Percentiles rank a stretch among this genome's conserved stretches.
Conservation (phyloP, 1,140 invertebrate species). For the Eufriesea mexicana region DNA sequence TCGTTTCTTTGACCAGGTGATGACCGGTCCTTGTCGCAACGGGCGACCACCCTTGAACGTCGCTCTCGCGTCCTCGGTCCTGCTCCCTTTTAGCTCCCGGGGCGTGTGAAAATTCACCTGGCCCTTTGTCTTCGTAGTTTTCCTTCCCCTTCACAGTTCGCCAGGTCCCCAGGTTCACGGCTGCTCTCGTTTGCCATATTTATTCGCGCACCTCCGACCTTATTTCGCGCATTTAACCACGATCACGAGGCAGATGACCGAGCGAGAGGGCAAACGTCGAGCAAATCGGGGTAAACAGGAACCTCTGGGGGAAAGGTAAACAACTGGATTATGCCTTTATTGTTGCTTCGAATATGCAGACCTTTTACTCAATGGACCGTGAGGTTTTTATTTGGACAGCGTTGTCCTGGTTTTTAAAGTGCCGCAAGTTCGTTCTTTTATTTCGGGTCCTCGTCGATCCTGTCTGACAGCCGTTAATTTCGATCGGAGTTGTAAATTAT, state of each 20-base stretch:
- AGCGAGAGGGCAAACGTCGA: neutral
- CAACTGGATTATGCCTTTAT: neutral
- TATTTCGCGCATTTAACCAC: neutral
- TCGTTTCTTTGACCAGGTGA: slow-evolving; percentile 75
- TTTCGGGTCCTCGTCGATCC: too few relatives aligned
- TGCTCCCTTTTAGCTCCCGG: slow-evolving; percentile 39
- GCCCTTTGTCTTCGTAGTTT: slow-evolving; percentile 71
- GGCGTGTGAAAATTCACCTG: slow-evolving; percentile 75
- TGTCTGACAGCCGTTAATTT: too few relatives aligned
- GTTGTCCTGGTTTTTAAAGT: too few relatives aligned
- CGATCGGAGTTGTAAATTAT: too few relatives aligned
- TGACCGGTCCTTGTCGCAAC: slow-evolving; percentile 71
- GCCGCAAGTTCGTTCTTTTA: too few relatives aligned
- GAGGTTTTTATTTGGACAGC: neutral
- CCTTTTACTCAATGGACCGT: neutral
- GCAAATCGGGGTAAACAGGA: slow-evolving; percentile 1
- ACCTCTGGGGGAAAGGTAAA: neutral
- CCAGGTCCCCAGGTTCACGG: slow-evolving; percentile 11
- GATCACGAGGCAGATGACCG: neutral
- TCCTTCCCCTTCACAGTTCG: slow-evolving; percentile 49
- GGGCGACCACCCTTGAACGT: slow-evolving; percentile 67
- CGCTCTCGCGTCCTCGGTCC: neutral
- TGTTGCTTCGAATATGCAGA: neutral
- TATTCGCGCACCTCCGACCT: slow-evolving; percentile 50
- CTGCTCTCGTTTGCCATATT: slow-evolving; percentile 9